phyloP scores from a whole-genome alignment of 2,113 vertebrate genomes.

The Plectropomus leopardus region DNA sequence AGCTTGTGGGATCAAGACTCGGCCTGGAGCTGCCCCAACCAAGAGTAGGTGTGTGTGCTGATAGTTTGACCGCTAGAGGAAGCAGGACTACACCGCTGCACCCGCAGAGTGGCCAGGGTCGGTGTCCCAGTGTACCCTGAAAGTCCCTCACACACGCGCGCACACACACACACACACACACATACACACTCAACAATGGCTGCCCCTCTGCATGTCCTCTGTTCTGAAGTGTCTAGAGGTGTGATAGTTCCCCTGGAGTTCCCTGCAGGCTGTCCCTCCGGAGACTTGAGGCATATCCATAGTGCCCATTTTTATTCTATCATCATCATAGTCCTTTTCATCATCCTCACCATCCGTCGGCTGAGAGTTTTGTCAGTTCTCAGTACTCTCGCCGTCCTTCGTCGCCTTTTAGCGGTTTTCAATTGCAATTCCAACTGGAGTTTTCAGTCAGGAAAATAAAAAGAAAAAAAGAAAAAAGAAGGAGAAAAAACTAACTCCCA shows the following conservation, averaged over 20 bases:
- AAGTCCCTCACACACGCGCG: slow-evolving; percentile 37
- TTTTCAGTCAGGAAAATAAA: slow-evolving; percentile 76
- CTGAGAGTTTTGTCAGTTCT: slow-evolving; percentile 66
- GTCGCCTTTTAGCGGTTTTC: slow-evolving; percentile 63
- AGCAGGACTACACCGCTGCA: slow-evolving; percentile 27
- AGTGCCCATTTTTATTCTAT: slow-evolving; percentile 59
- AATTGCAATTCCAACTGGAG: slow-evolving; percentile 59
- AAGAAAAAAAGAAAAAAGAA: slow-evolving; percentile 46
- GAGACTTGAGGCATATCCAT: slow-evolving; percentile 67
- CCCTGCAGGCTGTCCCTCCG: slow-evolving; percentile 71
- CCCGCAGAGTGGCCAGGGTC: slow-evolving; percentile 29
- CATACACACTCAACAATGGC: slow-evolving; percentile 26
- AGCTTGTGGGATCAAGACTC: slow-evolving; percentile 48
- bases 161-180: slow-evolving; percentile 32
- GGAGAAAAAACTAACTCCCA: slow-evolving; percentile 54
- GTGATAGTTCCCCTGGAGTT: slow-evolving; percentile 67
- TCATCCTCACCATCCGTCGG: slow-evolving; percentile 59
- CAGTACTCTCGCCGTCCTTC: slow-evolving; percentile 67
- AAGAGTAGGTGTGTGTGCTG: slow-evolving; percentile 48
- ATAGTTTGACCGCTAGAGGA: slow-evolving; percentile 62
- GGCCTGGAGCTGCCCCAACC: slow-evolving; percentile 49
- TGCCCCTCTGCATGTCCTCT: slow-evolving; percentile 53
- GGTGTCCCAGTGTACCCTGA: slow-evolving; percentile 54
- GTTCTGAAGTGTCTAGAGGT: slow-evolving; percentile 50
- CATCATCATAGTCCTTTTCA: slow-evolving; percentile 53